These are phyloP conservation scores for Antechinus flavipes DNA, from an alignment of 2,113 vertebrate species.

Conservation along the genomic window DNA sequence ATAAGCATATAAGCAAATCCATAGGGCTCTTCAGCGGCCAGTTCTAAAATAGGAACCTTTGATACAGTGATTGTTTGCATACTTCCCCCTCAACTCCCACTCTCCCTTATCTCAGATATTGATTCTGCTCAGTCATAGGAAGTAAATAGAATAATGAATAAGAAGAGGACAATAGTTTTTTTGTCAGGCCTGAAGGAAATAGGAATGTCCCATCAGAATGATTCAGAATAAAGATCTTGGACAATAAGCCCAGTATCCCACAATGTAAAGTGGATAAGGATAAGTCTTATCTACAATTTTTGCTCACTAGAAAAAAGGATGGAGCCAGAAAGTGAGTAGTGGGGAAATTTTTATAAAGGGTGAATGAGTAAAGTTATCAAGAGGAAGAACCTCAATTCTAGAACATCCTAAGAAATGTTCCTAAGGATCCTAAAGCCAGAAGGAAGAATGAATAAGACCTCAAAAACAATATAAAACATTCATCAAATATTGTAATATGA, in stretches of 20 bases:
- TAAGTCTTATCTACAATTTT: neutral
- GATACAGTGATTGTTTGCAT: neutral
- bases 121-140: neutral
- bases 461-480: neutral
- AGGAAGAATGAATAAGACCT: neutral
- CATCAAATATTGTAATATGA: neutral
- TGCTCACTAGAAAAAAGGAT: neutral
- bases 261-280: neutral
- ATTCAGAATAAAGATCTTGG: neutral
- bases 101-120: neutral
- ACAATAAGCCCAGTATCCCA: neutral
- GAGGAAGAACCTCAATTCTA: neutral
- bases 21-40: neutral
- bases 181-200: neutral
- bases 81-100: neutral
- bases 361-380: neutral
- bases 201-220: neutral
- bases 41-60: neutral
- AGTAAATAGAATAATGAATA: too few relatives aligned
- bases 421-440: neutral
- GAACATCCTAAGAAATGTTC: neutral
- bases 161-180: neutral
- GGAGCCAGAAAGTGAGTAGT: neutral
- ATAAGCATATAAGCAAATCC: neutral
- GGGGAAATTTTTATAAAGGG: neutral